These are phyloP conservation scores for Columba livia DNA, from an alignment of 2,113 vertebrate species.

Conservation along the genomic window DNA sequence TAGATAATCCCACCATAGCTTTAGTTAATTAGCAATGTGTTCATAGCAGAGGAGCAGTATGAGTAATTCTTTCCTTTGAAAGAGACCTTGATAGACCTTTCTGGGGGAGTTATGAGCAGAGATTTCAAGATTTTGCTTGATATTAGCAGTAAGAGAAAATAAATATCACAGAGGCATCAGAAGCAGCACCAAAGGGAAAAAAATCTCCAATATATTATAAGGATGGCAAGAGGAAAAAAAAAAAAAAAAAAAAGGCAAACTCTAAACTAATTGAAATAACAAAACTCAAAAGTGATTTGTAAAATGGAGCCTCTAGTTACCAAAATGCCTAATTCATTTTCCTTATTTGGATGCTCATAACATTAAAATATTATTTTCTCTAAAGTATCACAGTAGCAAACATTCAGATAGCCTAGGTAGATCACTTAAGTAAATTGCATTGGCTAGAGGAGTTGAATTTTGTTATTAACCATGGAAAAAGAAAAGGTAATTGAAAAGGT, in stretches of 20 bases:
- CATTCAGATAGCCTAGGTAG: background rate
- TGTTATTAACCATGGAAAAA: slow-evolving; percentile 43
- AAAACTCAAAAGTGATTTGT: slow-evolving; percentile 11
- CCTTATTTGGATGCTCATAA: slow-evolving; percentile 13
- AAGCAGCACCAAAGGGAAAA: background rate
- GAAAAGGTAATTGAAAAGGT: slow-evolving; percentile 70
- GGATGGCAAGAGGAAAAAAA: too few species aligned
- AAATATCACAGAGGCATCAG: background rate
- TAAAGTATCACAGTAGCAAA: background rate
- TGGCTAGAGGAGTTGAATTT: slow-evolving; percentile 30
- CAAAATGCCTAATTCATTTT: slow-evolving; percentile 38
- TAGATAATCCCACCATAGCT: background rate
- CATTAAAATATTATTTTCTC: slow-evolving; percentile 36
- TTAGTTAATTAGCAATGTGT: background rate
- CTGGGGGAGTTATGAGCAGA: slow-evolving; percentile 11
- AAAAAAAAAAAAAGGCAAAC: background rate
- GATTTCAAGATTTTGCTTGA: background rate
- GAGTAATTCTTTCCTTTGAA: slow-evolving; percentile 58
- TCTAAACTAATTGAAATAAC: background rate
- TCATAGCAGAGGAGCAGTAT: slow-evolving; percentile 8
- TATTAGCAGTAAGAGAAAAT: background rate
- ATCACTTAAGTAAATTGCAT: slow-evolving; percentile 11
- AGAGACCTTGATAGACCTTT: slow-evolving; percentile 50
- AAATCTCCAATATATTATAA: background rate
- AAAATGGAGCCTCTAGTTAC: slow-evolving; percentile 5